Evolutionary conservation across 2,888 invertebrate genomes (phyloP).

Genomic region (Lymantria dispar): DNA sequence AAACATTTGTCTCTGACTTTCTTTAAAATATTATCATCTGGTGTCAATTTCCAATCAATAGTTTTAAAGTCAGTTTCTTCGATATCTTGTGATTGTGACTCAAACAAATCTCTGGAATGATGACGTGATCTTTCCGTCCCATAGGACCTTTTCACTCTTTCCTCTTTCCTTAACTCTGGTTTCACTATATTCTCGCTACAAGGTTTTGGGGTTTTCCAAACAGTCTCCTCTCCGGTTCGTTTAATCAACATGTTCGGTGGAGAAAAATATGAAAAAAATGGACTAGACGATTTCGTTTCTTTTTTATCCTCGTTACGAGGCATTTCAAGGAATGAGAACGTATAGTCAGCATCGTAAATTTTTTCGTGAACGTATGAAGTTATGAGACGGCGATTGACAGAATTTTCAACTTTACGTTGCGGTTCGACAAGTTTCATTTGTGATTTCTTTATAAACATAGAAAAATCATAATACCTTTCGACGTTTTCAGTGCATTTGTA

Average conservation of each 20-base stretch:
- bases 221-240: conserved; percentile 36
- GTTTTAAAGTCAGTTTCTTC: conserved; percentile 46
- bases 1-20: conserved; percentile 64
- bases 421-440: conserved; percentile 46
- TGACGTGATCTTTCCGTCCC: conserved; percentile 43
- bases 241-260: conserved; percentile 48
- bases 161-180: conserved; percentile 27
- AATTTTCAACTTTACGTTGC: conserved; percentile 33
- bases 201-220: conserved; percentile 56
- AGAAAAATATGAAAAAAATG: conserved; percentile 69
- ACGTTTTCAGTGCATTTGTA: conserved; percentile 65
- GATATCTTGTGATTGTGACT: conserved; percentile 62
- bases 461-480: conserved; percentile 65
- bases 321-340: conserved; percentile 63
- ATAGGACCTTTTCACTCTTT: conserved; percentile 30
- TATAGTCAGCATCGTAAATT: conserved; percentile 61
- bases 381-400: conserved; percentile 46
- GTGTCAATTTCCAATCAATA: conserved; percentile 62
- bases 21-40: conserved; percentile 62
- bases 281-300: conserved; percentile 56
- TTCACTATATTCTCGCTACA: conserved; percentile 32
- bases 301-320: conserved; percentile 50
- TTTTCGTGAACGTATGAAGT: conserved; percentile 62
- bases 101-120: conserved; percentile 67
- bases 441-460: conserved; percentile 54